phyloP scores from a whole-genome alignment of 2,113 vertebrate species.

The Emydura subglobosa region DNA sequence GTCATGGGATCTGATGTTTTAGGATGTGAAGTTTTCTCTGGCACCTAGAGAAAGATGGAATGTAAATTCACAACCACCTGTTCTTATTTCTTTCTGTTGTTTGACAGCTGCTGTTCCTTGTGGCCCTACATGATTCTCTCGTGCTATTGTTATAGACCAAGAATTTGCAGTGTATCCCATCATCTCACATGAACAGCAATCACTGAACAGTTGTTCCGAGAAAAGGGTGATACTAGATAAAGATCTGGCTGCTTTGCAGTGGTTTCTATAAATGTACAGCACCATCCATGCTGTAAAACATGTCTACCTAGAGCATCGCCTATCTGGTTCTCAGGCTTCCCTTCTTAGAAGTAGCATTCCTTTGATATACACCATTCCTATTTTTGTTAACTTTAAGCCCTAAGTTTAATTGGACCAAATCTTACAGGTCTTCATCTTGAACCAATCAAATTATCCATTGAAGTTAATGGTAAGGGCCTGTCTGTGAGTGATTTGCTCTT shows the following conservation, averaged over 20 bases:
- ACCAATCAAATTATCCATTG: background rate
- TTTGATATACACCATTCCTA: background rate
- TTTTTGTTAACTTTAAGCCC: background rate
- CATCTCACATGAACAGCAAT: constrained; percentile 10
- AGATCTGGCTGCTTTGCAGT: background rate
- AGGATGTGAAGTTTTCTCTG: constrained; percentile 22
- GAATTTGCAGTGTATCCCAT: background rate
- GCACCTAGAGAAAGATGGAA: constrained; percentile 1
- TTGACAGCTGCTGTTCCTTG: constrained; percentile 33
- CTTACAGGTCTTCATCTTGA: background rate
- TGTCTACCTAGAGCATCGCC: background rate
- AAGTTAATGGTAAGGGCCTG: background rate
- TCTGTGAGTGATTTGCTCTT: background rate
- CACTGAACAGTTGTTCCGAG: background rate
- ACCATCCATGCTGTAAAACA: background rate
- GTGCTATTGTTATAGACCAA: background rate
- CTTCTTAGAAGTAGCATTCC: background rate
- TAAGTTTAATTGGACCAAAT: background rate
- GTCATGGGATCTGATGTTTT: constrained; percentile 57
- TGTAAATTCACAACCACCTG: background rate
- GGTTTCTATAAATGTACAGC: background rate
- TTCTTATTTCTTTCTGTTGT: background rate
- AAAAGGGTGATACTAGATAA: background rate
- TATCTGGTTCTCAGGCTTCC: background rate
- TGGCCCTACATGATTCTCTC: constrained; percentile 1